Base-by-base conservation (phyloP, 2,797 vertebrate genomes). In the Cebuella pygmaea region DNA sequence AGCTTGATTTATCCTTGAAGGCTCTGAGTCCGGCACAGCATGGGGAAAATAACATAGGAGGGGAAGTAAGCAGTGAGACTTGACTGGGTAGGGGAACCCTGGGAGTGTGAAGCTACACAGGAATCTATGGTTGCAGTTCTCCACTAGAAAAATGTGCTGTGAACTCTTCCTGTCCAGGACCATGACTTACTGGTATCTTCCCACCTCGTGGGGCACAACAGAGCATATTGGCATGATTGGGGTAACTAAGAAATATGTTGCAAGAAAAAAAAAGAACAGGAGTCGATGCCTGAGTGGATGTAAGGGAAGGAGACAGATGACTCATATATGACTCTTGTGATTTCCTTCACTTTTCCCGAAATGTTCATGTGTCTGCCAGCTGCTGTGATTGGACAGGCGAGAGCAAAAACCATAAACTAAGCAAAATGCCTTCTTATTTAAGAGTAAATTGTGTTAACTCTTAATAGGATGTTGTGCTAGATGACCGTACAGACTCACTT, bases 341-440 rank as follows among this genome's bases (percentile, higher is more conserved):
- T 96, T 96, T 97, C 93, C 94, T 96, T 94, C 30, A 95, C 86
- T 97, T 93, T 97, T 97, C 95, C 94, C 91, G 14, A 95, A 97
- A 97, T 82, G 57, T 33, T 36, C 48, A 17, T 80, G 82, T 8
- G 27, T 95, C 90, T 94, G 84, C 96, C 83, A 95, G 80, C 57
- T 90, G 41, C 76, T 93, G 61, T 83, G 57, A 52, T 64, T 81
- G n/a, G 55, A 81, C 10, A 59, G 64, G 75, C 90, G 39, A 83
- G 33, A 96, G 22, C 39, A 91, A 93, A 97, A 97, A 20, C 70
- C 86, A 33, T 78, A 55, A 59, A 33, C 81, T 76, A 96, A 95
- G 61, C 24, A 75, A 52, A 50, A 36, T 72, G 52, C 74, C 41
- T 90, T 92, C 50, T 22, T 72, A 52, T 78, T 70, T 70, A 83